A percentile compares a stretch with the other conserved stretches of the same genome.
Conservation (phyloP, 2,797 vertebrate species). For the Lagodon rhomboides region DNA sequence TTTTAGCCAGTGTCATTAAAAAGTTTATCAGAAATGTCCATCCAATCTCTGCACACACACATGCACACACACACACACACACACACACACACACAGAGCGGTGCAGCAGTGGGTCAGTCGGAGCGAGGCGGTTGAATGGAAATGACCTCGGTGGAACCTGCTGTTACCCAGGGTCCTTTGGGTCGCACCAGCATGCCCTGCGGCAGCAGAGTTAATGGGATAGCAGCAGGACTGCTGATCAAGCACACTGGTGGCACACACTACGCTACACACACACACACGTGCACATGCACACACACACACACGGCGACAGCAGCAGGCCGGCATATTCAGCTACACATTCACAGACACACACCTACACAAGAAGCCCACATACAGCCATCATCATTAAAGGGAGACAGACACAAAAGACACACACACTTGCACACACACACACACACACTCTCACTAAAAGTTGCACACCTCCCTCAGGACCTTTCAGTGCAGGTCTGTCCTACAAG, state of each 20-base stretch:
- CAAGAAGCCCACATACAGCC: slow-evolving; percentile 9
- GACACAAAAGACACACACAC: slow-evolving; percentile 19
- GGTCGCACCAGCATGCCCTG: slow-evolving; percentile 70
- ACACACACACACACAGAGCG: slow-evolving; percentile 21
- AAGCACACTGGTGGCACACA: slow-evolving; percentile 65
- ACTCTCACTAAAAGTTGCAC: background rate
- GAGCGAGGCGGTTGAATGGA: slow-evolving; percentile 65
- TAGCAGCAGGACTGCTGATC: slow-evolving; percentile 80
- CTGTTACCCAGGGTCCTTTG: slow-evolving; percentile 74
- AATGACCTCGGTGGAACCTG: slow-evolving; percentile 72
- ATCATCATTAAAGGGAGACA: slow-evolving; percentile 43
- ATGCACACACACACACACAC: slow-evolving; percentile 25
- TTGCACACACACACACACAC: background rate
- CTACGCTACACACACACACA: slow-evolving; percentile 24
- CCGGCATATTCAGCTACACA: too few species aligned
- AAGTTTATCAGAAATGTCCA: slow-evolving; percentile 11
- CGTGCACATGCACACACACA: slow-evolving; percentile 8
- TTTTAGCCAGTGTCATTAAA: background rate
- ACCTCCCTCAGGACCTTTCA: slow-evolving; percentile 30
- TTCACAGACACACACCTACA: slow-evolving; percentile 42
- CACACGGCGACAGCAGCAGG: too few species aligned
- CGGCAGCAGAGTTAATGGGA: slow-evolving; percentile 78
- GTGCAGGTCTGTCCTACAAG: slow-evolving; percentile 26
- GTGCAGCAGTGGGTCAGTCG: slow-evolving; percentile 41
- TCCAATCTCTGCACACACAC: slow-evolving; percentile 6